Percentiles rank a stretch among this genome's conserved stretches.
Conservation (phyloP, 2,113 vertebrate genomes). For the Pachycephala philippinensis region DNA sequence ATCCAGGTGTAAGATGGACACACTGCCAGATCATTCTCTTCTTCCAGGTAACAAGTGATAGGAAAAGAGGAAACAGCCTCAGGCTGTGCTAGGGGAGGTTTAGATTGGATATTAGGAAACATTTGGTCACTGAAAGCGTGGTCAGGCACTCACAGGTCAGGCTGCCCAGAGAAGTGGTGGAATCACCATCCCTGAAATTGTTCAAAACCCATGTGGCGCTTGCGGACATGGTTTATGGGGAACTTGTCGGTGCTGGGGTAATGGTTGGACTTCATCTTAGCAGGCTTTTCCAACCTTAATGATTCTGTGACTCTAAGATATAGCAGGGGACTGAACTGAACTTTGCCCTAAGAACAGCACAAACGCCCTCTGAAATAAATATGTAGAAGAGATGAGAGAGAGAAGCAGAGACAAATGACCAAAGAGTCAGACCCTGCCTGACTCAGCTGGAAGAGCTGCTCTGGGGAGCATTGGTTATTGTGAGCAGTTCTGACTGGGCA, state of each 20-base stretch:
- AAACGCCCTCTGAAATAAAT: not conserved
- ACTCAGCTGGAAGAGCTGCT: not conserved
- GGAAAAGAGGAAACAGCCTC: not conserved
- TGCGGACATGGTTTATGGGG: not conserved
- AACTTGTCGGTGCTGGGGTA: not conserved
- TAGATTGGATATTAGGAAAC: not conserved
- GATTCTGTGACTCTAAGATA: not conserved
- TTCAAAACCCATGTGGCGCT: not conserved
- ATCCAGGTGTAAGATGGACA: not conserved
- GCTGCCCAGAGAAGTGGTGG: not conserved
- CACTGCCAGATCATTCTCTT: not conserved
- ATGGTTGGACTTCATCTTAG: fast-evolving
- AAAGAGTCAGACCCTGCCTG: not conserved
- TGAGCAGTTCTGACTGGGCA: not conserved
- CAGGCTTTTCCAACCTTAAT: not conserved
- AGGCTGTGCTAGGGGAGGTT: not conserved
- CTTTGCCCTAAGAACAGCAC: not conserved
- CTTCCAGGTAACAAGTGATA: not conserved
- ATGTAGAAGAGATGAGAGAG: not conserved
- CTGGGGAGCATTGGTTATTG: not conserved
- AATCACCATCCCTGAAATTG: not conserved
- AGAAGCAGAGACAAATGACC: not conserved
- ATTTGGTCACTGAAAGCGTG: not conserved
- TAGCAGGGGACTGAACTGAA: not conserved
- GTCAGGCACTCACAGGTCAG: not conserved